phyloP scores from a whole-genome alignment of 92 coral and sea anemone species.

The Porites divaricata region DNA sequence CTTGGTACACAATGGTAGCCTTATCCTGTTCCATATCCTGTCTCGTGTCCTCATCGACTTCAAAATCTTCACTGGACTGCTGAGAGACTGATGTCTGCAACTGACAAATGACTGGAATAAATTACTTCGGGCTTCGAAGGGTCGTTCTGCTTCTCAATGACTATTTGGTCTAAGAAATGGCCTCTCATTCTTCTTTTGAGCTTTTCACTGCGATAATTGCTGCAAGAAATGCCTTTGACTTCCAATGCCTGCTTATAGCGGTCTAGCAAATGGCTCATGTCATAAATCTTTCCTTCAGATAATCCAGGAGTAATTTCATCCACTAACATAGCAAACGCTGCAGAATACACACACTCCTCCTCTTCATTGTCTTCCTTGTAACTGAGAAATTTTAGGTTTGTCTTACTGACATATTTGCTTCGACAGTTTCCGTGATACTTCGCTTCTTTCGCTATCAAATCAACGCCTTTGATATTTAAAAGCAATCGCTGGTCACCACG shows the following conservation, averaged over 20 bases:
- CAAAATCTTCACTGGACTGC: background rate
- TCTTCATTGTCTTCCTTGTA: background rate
- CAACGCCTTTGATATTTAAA: background rate
- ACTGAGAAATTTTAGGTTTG: background rate
- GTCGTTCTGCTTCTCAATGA: constrained; percentile 15
- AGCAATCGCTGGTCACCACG: background rate
- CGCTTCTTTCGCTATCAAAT: constrained; percentile 1
- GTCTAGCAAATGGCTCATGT: background rate
- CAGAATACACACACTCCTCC: constrained; percentile 15
- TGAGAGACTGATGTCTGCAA: constrained; percentile 14
- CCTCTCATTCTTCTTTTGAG: constrained; percentile 1
- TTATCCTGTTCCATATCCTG: background rate
- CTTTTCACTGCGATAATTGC: constrained; percentile 8
- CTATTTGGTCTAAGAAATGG: too few relatives aligned
- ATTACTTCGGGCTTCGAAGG: constrained; percentile 25
- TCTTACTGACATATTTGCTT: constrained; percentile 7
- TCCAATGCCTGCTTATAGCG: constrained; percentile 4
- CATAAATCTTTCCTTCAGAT: background rate
- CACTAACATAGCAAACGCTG: constrained; percentile 10
- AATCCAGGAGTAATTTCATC: constrained; percentile 9
- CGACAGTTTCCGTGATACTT: background rate
- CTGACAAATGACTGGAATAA: constrained; percentile 4
- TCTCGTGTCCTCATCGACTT: constrained; percentile 3
- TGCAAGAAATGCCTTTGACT: background rate
- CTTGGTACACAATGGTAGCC: too few relatives aligned